phyloP scores from a whole-genome alignment of 2,797 vertebrate genomes.

The Knipowitschia caucasica region DNA sequence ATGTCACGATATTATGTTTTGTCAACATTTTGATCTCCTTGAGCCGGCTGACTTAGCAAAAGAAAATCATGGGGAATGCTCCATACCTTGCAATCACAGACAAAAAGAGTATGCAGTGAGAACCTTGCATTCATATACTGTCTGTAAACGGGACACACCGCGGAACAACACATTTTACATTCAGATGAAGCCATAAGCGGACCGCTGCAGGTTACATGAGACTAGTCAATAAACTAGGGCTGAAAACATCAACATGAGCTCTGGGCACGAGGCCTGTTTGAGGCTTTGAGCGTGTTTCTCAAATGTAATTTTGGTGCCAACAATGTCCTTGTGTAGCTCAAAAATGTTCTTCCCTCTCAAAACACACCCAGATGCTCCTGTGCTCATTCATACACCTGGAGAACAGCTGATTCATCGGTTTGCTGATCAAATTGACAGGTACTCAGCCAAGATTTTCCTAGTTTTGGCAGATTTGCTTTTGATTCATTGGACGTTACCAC shows the following conservation, averaged over 20 bases:
- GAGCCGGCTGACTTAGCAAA: not conserved
- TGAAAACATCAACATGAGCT: constrained; percentile 39
- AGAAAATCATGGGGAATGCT: not conserved
- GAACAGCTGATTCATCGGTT: too few species aligned
- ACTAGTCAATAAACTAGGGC: constrained; percentile 44
- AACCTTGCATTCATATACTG: constrained; percentile 8
- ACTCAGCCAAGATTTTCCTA: too few species aligned
- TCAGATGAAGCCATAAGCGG: constrained; percentile 34
- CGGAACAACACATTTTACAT: constrained; percentile 19
- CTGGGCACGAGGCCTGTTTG: constrained; percentile 37
- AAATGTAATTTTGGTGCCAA: constrained; percentile 34
- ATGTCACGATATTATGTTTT: too few species aligned
- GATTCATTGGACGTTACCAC: too few species aligned
- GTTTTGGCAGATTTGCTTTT: too few species aligned
- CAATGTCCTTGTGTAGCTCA: constrained; percentile 43
- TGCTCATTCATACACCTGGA: too few species aligned
- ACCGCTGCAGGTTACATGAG: constrained; percentile 23
- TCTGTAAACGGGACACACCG: constrained; percentile 12
- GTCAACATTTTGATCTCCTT: not conserved
- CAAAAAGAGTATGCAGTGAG: not conserved
- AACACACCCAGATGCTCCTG: constrained; percentile 37
- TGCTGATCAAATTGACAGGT: too few species aligned
- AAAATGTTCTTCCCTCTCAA: constrained; percentile 46
- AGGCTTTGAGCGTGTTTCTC: constrained; percentile 31
- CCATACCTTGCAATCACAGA: not conserved